phyloP scores from a whole-genome alignment of 2,888 invertebrate species.

The Leuctra nigra region DNA sequence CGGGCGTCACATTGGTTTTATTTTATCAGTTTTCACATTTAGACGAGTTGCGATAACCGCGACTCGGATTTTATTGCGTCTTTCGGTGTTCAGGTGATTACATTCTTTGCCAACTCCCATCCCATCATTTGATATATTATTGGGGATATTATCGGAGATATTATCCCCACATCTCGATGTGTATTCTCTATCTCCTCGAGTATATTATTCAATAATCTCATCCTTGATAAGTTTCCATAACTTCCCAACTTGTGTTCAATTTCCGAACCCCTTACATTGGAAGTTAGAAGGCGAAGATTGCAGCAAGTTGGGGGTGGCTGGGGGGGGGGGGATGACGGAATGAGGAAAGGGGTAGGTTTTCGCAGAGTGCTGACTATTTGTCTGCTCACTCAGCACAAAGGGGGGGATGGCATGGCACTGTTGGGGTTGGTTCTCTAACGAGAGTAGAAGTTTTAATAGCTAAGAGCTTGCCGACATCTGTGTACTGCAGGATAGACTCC shows the following conservation, averaged over 20 bases:
- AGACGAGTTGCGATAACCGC: too few species aligned
- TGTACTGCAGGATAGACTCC: background rate
- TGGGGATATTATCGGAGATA: background rate
- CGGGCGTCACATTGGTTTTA: too few species aligned
- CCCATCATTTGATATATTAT: background rate
- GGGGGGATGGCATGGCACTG: constrained; percentile 1
- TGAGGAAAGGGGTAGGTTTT: background rate
- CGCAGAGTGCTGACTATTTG: constrained; percentile 8
- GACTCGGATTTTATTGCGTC: too few species aligned
- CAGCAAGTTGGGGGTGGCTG: background rate
- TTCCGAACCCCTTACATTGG: too few species aligned
- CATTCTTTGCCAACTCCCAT: background rate
- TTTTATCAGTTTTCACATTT: too few species aligned
- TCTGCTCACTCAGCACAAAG: constrained; percentile 5
- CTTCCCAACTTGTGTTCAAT: background rate
- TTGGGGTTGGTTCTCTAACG: constrained; percentile 6
- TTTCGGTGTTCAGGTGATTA: too few species aligned
- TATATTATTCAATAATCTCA: constrained; percentile 4
- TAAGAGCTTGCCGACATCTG: background rate
- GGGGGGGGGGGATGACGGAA: background rate
- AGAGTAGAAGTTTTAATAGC: constrained; percentile 8
- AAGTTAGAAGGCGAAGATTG: background rate
- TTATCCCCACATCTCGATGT: background rate
- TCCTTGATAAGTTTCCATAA: background rate
- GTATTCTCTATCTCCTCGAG: background rate